Evolutionary conservation across 2,797 vertebrate species (phyloP).

Genomic region (Melanotaenia boesemani): DNA sequence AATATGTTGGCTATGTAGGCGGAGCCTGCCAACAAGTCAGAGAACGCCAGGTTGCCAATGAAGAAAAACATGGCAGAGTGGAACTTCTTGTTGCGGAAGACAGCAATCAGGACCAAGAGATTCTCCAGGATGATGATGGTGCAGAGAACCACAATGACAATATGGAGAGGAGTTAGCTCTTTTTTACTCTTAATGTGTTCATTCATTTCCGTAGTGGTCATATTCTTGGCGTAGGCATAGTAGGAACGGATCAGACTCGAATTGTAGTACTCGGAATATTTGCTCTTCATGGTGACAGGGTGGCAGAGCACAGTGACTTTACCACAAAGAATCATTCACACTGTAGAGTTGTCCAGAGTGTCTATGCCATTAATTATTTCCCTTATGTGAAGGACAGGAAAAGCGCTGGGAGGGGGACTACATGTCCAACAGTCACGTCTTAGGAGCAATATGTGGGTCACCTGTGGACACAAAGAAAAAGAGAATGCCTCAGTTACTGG

Average conservation of each 20-base stretch:
- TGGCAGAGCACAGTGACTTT: slow-evolving; percentile 60
- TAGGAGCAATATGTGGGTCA: slow-evolving; percentile 76
- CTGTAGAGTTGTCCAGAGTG: slow-evolving; percentile 50
- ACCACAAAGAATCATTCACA: slow-evolving; percentile 77
- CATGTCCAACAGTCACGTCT: slow-evolving; percentile 77
- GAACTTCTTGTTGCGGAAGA: slow-evolving; percentile 94
- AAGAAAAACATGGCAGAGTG: slow-evolving; percentile 98
- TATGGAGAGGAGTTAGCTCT: slow-evolving; percentile 70
- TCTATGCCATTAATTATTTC: slow-evolving; percentile 54
- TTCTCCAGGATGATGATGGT: slow-evolving; percentile 94
- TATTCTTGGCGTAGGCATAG: slow-evolving; percentile 88
- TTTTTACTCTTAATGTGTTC: slow-evolving; percentile 2
- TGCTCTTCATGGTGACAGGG: slow-evolving; percentile 84
- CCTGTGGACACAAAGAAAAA: slow-evolving; percentile 76
- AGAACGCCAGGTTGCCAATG: slow-evolving; percentile 95
- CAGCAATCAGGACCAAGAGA: slow-evolving; percentile 90
- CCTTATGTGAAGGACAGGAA: slow-evolving; percentile 53
- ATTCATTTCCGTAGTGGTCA: slow-evolving; percentile 37
- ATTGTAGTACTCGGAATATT: slow-evolving; percentile 91
- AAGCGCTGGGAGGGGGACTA: slow-evolving; percentile 52
- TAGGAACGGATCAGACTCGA: slow-evolving; percentile 82
- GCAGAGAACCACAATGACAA: slow-evolving; percentile 88
- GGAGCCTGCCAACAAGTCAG: slow-evolving; percentile 90
- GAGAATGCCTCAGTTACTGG: slow-evolving; percentile 41
- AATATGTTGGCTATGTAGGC: slow-evolving; percentile 94